Base-by-base conservation (phyloP, 2,888 invertebrate genomes). In the Cryptocephalus moraei region DNA sequence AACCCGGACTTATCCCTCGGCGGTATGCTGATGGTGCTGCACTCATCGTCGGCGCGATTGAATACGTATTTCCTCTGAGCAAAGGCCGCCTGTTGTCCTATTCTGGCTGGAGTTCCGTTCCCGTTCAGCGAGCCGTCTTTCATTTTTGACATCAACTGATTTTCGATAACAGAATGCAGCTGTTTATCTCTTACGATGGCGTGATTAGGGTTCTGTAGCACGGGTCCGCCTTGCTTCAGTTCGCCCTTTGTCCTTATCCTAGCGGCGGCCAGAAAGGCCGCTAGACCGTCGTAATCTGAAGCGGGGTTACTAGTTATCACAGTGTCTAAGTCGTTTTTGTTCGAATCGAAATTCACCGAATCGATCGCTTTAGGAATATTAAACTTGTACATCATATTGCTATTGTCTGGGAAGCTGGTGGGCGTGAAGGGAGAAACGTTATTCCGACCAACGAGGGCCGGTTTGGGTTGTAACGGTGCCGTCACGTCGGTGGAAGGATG, bases 181-280 rank as follows among this genome's bases (percentile, higher is more conserved):
- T 62, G 59, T 42, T 58, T 60, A 9, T 33, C 14, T 11, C 13
- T 42, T 49, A 65, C 63, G 11, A 60, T 56, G 13, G 59, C 52
- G 8, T 55, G 56, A 39, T 43, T 51, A 11, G 46, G 49, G 33
- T 44, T 49, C 14, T 45, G 52, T 34, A 52, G 50, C 34, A 43
- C 45, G 34, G 50, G 56, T 22, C 61, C 61, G 1, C 68, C 67
- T 57, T 72, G 71, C 69, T 91, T 91, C 38, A 90, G 71, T 70
- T 91, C 91, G 1, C 87, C 91, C 72, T 91, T 91, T 4, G 91
- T 91, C 55, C 90, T 76, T 61, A 91, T 90, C 62, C 89, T 76
- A 9, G 86, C 81, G 4, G 80, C 79, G 1, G 80, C 78, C 45
- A 79, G 65, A 48, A 77, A 72, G n/a, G 77, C 78, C 36, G 83